Percentiles rank a stretch among this genome's conserved stretches.
Evolutionary conservation across 2,113 vertebrate genomes (phyloP).

Genomic region (Rhadina sibilatrix): DNA sequence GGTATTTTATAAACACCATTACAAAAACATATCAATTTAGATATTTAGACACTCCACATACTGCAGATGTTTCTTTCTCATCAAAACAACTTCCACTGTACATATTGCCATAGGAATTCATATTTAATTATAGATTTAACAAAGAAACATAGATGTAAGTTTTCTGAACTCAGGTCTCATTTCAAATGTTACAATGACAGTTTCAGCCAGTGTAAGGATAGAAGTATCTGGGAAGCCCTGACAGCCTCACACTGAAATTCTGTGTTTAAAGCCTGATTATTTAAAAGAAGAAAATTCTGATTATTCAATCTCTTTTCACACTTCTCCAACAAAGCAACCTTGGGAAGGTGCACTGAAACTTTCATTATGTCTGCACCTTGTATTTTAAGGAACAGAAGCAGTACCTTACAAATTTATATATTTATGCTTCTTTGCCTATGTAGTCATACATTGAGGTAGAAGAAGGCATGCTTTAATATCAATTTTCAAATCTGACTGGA

Average conservation of each 20-base stretch:
- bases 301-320: not conserved
- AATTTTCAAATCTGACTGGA: not conserved
- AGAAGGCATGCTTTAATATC: not conserved
- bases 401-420: not conserved
- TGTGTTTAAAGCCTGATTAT: not conserved
- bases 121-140: not conserved
- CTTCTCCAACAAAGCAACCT: not conserved
- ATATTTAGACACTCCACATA: not conserved
- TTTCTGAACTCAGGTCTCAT: not conserved
- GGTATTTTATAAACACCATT: not conserved
- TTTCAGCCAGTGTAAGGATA: not conserved
- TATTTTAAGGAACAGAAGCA: not conserved
- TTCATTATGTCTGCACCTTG: not conserved
- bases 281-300: not conserved
- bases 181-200: not conserved
- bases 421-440: not conserved
- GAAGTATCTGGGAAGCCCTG: not conserved
- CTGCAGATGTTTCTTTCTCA: not conserved
- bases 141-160: not conserved
- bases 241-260: not conserved
- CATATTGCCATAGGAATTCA: not conserved
- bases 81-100: not conserved
- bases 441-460: not conserved
- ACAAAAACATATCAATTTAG: not conserved
- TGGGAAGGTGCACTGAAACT: not conserved